Evolutionary conservation across 2,888 invertebrate species (phyloP).

Genomic region (Petrolisthes manimaculis): DNA sequence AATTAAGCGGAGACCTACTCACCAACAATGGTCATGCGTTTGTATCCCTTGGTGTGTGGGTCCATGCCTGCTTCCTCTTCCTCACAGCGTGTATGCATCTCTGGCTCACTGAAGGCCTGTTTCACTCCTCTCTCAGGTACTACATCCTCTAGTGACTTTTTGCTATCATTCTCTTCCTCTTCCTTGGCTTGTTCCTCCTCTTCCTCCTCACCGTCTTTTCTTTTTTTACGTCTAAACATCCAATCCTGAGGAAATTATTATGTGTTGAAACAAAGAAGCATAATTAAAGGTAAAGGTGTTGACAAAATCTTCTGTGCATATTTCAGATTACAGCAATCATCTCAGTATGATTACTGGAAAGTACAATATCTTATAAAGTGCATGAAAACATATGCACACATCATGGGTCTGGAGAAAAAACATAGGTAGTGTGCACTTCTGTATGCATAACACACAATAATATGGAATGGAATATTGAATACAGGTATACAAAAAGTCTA

Average conservation of each 20-base stretch:
- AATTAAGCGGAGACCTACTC: not conserved
- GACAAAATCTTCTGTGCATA: not conserved
- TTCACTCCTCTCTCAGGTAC: conserved; percentile 51
- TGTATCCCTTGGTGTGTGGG: conserved; percentile 61
- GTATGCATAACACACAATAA: too few species aligned
- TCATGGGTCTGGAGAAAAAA: too few species aligned
- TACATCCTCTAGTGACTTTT: conserved; percentile 32
- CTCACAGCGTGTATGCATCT: conserved; percentile 53
- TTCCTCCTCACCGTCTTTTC: conserved; percentile 59
- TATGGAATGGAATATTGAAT: too few species aligned
- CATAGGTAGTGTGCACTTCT: too few species aligned
- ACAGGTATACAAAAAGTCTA: too few species aligned
- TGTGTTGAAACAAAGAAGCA: not conserved
- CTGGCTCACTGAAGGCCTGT: conserved; percentile 65
- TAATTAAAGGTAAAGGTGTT: not conserved
- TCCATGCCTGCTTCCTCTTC: conserved; percentile 52
- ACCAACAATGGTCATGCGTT: conserved; percentile 61
- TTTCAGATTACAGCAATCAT: too few species aligned
- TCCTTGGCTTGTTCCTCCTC: conserved; percentile 17
- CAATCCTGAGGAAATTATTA: conserved; percentile 31
- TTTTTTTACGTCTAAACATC: conserved; percentile 40
- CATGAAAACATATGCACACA: too few species aligned
- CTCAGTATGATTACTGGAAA: too few species aligned
- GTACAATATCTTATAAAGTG: too few species aligned
- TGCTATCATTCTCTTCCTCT: conserved; percentile 28